phyloP scores from a whole-genome alignment of 1,140 invertebrate species.

The Thalassaphorura encarpata region DNA sequence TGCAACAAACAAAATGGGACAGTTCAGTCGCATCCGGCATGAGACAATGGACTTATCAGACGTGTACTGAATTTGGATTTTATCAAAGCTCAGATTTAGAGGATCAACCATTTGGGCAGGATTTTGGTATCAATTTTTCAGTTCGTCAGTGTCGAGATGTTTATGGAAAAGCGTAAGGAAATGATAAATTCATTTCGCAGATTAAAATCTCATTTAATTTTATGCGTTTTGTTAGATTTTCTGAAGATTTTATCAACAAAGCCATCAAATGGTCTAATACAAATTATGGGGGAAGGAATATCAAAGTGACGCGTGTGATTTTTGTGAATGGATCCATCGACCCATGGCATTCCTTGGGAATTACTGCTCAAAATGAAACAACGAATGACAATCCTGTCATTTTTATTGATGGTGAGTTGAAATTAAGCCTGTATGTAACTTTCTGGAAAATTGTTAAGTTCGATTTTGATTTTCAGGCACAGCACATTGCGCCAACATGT shows the following conservation, averaged over 20 bases:
- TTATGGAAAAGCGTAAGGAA: conserved; percentile 39
- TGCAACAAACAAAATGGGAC: conserved; percentile 61
- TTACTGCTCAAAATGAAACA: conserved; percentile 20
- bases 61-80: conserved; percentile 50
- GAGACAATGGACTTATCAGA: conserved; percentile 45
- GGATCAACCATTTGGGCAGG: conserved; percentile 44
- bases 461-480: conserved; percentile 43
- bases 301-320: conserved; percentile 62
- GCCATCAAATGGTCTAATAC: conserved; percentile 61
- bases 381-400: conserved; percentile 25
- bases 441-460: not conserved
- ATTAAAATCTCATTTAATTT: not conserved
- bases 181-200: not conserved
- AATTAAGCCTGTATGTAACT: not conserved
- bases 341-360: conserved; percentile 69
- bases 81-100: conserved; percentile 45
- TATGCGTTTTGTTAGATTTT: conserved; percentile 42
- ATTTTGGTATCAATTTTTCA: conserved; percentile 44
- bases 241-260: conserved; percentile 46
- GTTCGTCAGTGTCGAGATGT: conserved; percentile 45
- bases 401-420: conserved; percentile 27
- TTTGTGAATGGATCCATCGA: conserved; percentile 85
- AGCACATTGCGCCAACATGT: conserved; percentile 65
- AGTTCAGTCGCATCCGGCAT: conserved; percentile 38
- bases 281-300: conserved; percentile 63